A percentile compares a stretch with the other conserved stretches of the same genome.
Evolutionary conservation across 2,113 vertebrate genomes (phyloP).

Genomic region (Coregonus clupeaformis): DNA sequence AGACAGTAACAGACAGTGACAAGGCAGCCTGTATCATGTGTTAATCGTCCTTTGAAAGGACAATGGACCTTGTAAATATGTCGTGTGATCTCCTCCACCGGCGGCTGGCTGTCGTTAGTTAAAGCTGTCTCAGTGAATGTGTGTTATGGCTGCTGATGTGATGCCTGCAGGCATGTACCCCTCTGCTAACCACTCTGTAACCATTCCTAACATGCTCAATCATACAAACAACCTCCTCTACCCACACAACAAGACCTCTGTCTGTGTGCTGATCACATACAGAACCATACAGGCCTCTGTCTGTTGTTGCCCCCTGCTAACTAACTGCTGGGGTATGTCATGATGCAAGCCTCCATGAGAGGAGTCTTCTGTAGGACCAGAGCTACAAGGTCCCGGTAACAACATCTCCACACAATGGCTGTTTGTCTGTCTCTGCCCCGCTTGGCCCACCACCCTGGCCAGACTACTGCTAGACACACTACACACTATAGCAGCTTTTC

Average conservation of each 20-base stretch:
- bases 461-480: constrained; percentile 36
- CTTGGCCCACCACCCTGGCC: constrained; percentile 13
- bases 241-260: constrained; percentile 51
- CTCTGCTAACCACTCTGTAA: constrained; percentile 31
- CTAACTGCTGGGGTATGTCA: constrained; percentile 58
- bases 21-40: constrained; percentile 53
- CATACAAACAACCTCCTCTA: constrained; percentile 59
- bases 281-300: constrained; percentile 67
- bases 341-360: constrained; percentile 64
- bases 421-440: constrained; percentile 65
- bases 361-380: constrained; percentile 56
- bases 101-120: constrained; percentile 56
- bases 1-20: constrained; percentile 39
- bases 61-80: constrained; percentile 65
- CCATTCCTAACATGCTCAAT: constrained; percentile 63
- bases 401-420: constrained; percentile 65
- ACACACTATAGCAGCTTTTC: constrained; percentile 34
- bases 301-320: constrained; percentile 71
- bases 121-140: constrained; percentile 63
- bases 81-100: constrained; percentile 46
- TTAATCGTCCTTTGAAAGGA: constrained; percentile 51
- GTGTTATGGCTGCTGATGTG: constrained; percentile 60
- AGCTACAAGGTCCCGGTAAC: constrained; percentile 48
- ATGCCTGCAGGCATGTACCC: constrained; percentile 61
- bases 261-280: constrained; percentile 59